phyloP scores from a whole-genome alignment of 2,888 invertebrate genomes.

The Epistrophe grossulariae region DNA sequence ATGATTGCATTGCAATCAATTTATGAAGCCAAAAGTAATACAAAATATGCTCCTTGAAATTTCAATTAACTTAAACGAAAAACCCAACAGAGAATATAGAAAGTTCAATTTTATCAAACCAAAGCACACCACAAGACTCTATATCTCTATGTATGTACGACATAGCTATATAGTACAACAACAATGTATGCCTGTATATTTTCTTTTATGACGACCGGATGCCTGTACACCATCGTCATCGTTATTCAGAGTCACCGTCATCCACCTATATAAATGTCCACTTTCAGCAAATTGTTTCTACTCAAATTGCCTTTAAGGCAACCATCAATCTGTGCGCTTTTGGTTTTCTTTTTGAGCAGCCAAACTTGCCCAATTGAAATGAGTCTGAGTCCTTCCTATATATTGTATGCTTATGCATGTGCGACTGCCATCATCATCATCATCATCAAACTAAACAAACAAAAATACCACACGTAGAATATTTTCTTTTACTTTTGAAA shows the following conservation, averaged over 20 bases:
- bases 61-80: slow-evolving; percentile 24
- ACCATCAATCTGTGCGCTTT: slow-evolving; percentile 26
- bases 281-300: slow-evolving; percentile 24
- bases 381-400: neutral
- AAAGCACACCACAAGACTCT: neutral
- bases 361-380: slow-evolving; percentile 46
- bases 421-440: slow-evolving; percentile 32
- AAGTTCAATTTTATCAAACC: slow-evolving; percentile 17
- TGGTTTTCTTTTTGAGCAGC: slow-evolving; percentile 25
- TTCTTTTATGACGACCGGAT: neutral
- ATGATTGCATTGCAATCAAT: neutral
- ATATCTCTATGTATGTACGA: neutral
- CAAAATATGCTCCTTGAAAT: neutral
- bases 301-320: slow-evolving; percentile 20
- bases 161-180: too few species aligned
- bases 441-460: slow-evolving; percentile 27
- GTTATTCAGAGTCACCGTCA: neutral
- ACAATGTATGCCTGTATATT: neutral
- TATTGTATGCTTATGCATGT: slow-evolving; percentile 24
- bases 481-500: slow-evolving; percentile 14
- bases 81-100: neutral
- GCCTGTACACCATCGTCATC: slow-evolving; percentile 5
- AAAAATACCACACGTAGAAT: slow-evolving; percentile 21
- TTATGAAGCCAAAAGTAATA: neutral
- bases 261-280: slow-evolving; percentile 37